Evolutionary conservation across 2,888 invertebrate genomes (phyloP).

Genomic region (Caenorhabditis becei): DNA sequence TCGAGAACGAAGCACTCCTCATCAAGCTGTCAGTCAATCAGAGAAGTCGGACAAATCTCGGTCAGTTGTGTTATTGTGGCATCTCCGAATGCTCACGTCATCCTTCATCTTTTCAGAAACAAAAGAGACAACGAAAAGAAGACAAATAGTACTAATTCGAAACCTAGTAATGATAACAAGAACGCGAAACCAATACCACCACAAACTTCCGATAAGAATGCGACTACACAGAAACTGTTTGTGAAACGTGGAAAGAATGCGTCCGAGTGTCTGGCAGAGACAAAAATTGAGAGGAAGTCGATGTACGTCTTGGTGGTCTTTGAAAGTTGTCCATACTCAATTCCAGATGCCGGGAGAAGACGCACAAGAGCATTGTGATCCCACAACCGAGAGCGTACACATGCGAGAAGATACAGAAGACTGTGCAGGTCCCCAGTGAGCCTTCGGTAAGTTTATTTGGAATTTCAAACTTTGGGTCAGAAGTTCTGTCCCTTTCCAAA

Average conservation of each 20-base stretch:
- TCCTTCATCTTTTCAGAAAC: slow-evolving; percentile 26
- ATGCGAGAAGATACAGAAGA: slow-evolving; percentile 56
- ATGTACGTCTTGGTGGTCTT: slow-evolving; percentile 50
- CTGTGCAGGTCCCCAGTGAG: slow-evolving; percentile 39
- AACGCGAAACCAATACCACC: not conserved
- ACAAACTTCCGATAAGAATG: slow-evolving; percentile 3
- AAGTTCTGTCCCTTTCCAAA: not conserved
- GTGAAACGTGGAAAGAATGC: slow-evolving; percentile 56
- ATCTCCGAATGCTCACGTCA: slow-evolving; percentile 16
- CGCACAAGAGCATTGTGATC: slow-evolving; percentile 62
- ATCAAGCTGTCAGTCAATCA: slow-evolving; percentile 60
- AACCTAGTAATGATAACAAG: slow-evolving; percentile 7
- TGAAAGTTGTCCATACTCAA: slow-evolving; percentile 7
- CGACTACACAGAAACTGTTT: slow-evolving; percentile 50
- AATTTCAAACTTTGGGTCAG: not conserved
- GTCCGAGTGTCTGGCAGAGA: slow-evolving; percentile 67
- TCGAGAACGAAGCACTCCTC: slow-evolving; percentile 54
- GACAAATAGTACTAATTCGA: not conserved
- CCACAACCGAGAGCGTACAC: slow-evolving; percentile 32
- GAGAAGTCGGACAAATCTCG: slow-evolving; percentile 58
- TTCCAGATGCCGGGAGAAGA: slow-evolving; percentile 65
- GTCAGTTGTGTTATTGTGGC: slow-evolving; percentile 62
- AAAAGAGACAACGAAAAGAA: slow-evolving; percentile 38
- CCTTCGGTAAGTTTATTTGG: slow-evolving; percentile 1
- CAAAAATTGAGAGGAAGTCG: slow-evolving; percentile 66